Evolutionary conservation across 2,113 vertebrate genomes (phyloP).

Genomic region (Falco punctatus): DNA sequence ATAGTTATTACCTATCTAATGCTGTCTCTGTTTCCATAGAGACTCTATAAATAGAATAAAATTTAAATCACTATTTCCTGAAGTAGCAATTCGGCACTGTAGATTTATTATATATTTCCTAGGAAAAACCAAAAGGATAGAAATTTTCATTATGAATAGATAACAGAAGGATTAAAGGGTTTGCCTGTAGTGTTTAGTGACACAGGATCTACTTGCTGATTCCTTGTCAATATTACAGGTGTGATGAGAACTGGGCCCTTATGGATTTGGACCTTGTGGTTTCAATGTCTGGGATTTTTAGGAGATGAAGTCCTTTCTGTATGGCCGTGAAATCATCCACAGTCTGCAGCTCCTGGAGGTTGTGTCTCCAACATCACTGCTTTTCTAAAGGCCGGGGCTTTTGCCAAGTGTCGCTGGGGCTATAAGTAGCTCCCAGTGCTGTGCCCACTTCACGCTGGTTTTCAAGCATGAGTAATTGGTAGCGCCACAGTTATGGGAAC

Average conservation of each 20-base stretch:
- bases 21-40: constrained; percentile 81
- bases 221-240: neutral
- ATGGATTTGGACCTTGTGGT: neutral
- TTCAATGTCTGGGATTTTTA: neutral
- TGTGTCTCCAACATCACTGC: fast-evolving
- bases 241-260: neutral
- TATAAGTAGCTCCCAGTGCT: neutral
- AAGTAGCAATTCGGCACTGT: neutral
- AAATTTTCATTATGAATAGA: neutral
- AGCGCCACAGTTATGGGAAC: fast-evolving
- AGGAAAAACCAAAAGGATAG: neutral
- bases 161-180: neutral
- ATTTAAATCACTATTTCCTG: constrained; percentile 55
- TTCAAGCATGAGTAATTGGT: neutral
- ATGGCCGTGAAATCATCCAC: fast-evolving
- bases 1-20: constrained; percentile 48
- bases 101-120: neutral
- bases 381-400: neutral
- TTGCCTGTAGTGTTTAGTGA: neutral
- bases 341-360: neutral
- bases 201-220: neutral
- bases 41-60: constrained; percentile 80
- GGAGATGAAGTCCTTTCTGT: neutral
- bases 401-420: neutral
- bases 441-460: neutral